Conservation (phyloP, 2,888 invertebrate genomes). For the Priapulus caudatus region DNA sequence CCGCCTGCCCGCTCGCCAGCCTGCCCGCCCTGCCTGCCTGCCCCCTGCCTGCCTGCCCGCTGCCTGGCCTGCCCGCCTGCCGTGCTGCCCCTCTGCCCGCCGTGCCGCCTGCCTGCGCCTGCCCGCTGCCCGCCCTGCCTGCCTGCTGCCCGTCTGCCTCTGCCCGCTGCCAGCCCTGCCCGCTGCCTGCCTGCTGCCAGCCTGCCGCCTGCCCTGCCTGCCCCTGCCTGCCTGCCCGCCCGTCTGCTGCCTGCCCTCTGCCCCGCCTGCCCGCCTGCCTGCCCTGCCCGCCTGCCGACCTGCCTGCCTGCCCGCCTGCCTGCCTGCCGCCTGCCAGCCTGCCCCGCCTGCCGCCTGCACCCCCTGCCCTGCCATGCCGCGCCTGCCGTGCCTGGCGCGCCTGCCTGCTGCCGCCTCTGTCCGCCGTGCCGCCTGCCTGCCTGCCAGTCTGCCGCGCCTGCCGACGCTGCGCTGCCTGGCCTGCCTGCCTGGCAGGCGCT, state of each 20-base stretch:
- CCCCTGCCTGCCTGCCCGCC: constrained; percentile 3
- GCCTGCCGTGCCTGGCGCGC: too few relatives aligned
- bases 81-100: neutral
- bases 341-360: too few relatives aligned
- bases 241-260: neutral
- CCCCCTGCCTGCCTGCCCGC: constrained; percentile 1
- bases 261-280: neutral
- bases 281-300: neutral
- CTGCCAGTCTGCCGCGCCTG: neutral
- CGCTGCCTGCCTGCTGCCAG: neutral
- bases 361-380: too few relatives aligned
- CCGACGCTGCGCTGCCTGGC: too few relatives aligned
- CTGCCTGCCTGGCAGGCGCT: neutral
- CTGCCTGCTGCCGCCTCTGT: too few relatives aligned
- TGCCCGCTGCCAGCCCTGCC: neutral
- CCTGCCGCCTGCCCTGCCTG: too few relatives aligned
- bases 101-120: neutral
- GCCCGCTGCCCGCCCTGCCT: neutral
- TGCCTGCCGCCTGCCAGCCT: too few relatives aligned
- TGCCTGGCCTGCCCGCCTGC: neutral
- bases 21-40: neutral
- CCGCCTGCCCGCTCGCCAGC: constrained; percentile 3
- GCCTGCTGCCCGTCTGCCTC: neutral
- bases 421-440: too few relatives aligned
- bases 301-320: constrained; percentile 3